Conservation (phyloP, 2,888 invertebrate species). For the Laspeyria flexula region DNA sequence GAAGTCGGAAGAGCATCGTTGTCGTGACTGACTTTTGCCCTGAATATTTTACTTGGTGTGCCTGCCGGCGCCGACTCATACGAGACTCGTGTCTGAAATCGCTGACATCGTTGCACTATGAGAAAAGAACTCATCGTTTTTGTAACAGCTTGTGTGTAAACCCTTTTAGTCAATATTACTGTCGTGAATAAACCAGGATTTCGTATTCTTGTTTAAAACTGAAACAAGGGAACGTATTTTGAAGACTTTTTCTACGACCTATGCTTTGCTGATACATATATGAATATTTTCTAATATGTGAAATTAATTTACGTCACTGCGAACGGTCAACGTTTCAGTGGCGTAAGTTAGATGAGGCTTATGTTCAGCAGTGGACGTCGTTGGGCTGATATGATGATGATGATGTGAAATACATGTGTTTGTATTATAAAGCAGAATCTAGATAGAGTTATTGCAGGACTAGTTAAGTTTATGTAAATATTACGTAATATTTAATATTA, state of each 20-base stretch:
- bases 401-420: no score
- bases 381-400: no score
- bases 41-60: constrained; percentile 77
- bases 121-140: constrained; percentile 40
- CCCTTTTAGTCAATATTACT: constrained; percentile 27
- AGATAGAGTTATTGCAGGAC: no score
- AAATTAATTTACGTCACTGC: background rate
- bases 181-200: constrained; percentile 11
- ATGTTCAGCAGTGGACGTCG: no score
- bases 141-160: constrained; percentile 25
- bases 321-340: background rate
- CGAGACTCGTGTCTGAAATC: constrained; percentile 63
- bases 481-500: no score
- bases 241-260: background rate
- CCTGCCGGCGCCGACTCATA: constrained; percentile 64
- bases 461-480: no score
- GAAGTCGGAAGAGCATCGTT: constrained; percentile 58
- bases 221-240: constrained; percentile 1
- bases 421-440: no score
- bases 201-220: constrained; percentile 3
- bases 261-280: no score
- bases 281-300: no score
- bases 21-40: constrained; percentile 83
- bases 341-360: no score
- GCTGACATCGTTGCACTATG: constrained; percentile 41